phyloP scores from a whole-genome alignment of 1,140 invertebrate species.

The Temnothorax curvispinosus region DNA sequence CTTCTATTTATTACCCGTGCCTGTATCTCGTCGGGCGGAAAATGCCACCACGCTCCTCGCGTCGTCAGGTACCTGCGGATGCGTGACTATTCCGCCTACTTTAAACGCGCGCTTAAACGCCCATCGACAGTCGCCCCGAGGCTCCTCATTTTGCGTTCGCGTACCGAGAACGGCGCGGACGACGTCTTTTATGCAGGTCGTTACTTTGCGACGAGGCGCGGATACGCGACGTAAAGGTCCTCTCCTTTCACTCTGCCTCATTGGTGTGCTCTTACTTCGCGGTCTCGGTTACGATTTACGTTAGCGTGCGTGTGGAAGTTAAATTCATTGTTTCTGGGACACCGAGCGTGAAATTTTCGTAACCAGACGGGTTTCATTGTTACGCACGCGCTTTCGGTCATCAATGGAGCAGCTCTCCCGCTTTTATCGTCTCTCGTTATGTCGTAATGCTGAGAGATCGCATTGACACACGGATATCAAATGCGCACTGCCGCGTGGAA shows the following conservation, averaged over 20 bases:
- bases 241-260: not conserved
- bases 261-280: not conserved
- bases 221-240: not conserved
- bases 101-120: conserved; percentile 32
- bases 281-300: not conserved
- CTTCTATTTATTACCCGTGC: conserved; percentile 45
- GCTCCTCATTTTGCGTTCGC: conserved; percentile 13
- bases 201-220: not conserved
- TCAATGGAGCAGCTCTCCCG: not conserved
- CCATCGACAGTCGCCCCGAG: conserved; percentile 32
- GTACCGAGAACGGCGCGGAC: not conserved
- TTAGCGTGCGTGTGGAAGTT: not conserved
- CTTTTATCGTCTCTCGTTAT: conserved; percentile 38
- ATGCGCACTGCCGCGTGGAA: conserved; percentile 1
- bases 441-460: conserved; percentile 27
- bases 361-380: not conserved
- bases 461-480: conserved; percentile 43
- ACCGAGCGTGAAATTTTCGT: not conserved
- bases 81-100: conserved; percentile 40
- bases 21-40: conserved; percentile 19
- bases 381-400: not conserved
- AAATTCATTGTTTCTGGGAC: not conserved
- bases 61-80: conserved; percentile 48
- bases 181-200: conserved; percentile 32
- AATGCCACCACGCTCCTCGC: conserved; percentile 49